Evolutionary conservation across 1,140 invertebrate genomes (phyloP), one percentile per base, ranked within the genome.

Genomic region (Grapholita molesta): DNA sequence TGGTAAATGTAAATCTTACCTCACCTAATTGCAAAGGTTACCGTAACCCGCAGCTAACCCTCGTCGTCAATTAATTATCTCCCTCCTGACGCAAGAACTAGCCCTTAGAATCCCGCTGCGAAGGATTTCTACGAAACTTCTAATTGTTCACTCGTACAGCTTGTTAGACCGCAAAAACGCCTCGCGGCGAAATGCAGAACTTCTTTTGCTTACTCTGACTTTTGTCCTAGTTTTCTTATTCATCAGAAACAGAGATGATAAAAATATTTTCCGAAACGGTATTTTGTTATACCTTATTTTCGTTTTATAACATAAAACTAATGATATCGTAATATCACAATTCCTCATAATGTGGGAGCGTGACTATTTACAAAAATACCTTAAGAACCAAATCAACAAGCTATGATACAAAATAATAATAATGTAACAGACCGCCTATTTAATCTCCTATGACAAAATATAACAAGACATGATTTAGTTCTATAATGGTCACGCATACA

Each of bases 21-120:
- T 61, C 25, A 61, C 55, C 23, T 61, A 61, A 57, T 61, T 61
- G 25, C 25, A 15, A 28, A 15, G 25, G 24, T 30, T 30, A 61
- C 6, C 28, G 25, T 30, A 25, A 61, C 25, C 42, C 38, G 38
- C n/a, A 48, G 15, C 15, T 18, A 15, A 28, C 24, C 55, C 55
- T 25, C 24, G 55, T 25, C 24, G 55, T 61, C n/a, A 61, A 61
- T 61, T 61, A 61, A 61, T 61, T 61, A 61, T 28, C 55, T 30
- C n/a, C 25, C 21, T 18, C 5, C 7, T 15, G 15, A 15, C 4
- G 24, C 55, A n/a, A 61, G n/a, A 61, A 61, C 55, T 61, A 61
- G n/a, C 53, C n/a, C 55, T 28, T 9, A 25, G 11, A 57, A 57
- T 5, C 24, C 25, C 55, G 24, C 25, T 1, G 24, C 5, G 55